phyloP scores from a whole-genome alignment of 1,140 invertebrate species.

The Probaryconus sp. region DNA sequence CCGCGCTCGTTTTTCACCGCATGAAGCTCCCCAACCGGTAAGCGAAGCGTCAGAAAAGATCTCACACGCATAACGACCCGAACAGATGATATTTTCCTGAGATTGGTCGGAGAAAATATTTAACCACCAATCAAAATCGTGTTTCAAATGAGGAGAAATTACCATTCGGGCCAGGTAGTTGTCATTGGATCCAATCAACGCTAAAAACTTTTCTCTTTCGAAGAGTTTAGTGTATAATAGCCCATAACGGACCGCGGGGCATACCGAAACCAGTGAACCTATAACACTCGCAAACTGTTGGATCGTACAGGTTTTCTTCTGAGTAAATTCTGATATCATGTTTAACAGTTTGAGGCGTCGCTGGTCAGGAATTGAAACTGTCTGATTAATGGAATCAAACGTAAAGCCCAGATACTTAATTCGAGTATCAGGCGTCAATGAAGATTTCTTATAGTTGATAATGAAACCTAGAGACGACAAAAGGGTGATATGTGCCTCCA shows the following conservation, averaged over 20 bases:
- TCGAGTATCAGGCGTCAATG: neutral
- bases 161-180: neutral
- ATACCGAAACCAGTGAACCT: conserved; percentile 8
- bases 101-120: conserved; percentile 7
- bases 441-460: conserved; percentile 20
- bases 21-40: conserved; percentile 5
- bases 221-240: conserved; percentile 11
- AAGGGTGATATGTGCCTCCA: neutral
- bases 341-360: neutral
- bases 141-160: neutral
- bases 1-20: neutral
- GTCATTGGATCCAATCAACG: neutral
- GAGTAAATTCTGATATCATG: neutral
- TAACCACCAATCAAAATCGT: conserved; percentile 7
- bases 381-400: conserved; percentile 10
- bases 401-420: conserved; percentile 29
- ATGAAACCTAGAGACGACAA: conserved; percentile 12
- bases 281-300: conserved; percentile 14
- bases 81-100: neutral
- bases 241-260: conserved; percentile 9
- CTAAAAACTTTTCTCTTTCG: conserved; percentile 28
- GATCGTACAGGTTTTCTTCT: neutral
- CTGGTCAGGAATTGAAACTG: conserved; percentile 3
- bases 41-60: conserved; percentile 16
- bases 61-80: neutral